Evolutionary conservation across 2,888 invertebrate genomes (phyloP), one percentile per base, ranked within the genome.

Genomic region (Zygaena filipendulae): DNA sequence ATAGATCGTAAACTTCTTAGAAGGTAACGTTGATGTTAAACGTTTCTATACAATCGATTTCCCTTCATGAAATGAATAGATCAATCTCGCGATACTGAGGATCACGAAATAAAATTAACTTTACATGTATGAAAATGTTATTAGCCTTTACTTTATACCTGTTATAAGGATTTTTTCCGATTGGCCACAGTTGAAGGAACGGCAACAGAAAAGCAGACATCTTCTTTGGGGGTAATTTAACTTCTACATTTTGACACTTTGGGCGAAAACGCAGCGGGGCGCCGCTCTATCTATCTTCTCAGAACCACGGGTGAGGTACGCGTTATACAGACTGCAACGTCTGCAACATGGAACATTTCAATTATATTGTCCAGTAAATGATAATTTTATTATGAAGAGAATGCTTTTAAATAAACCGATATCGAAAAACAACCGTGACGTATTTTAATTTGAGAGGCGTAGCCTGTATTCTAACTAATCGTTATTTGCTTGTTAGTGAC

Each of bases 171-270:
- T n/a, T n/a, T n/a, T n/a, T n/a, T n/a, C n/a, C n/a, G n/a, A n/a
- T n/a, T n/a, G n/a, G n/a, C n/a, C n/a, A n/a, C n/a, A n/a, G n/a
- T n/a, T n/a, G n/a, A n/a, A n/a, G n/a, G n/a, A n/a, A n/a, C n/a
- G n/a, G n/a, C n/a, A n/a, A n/a, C n/a, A n/a, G n/a, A n/a, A n/a
- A n/a, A n/a, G n/a, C n/a, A n/a, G n/a, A n/a, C n/a, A n/a, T n/a
- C n/a, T 50, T 23, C 42, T 42, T 45, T 45, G 49, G 47, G 66
- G 63, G 64, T 69, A 61, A 70, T 52, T 63, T 56, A 51, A 58
- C 47, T 59, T 56, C 58, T 64, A 66, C 70, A 69, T 74, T 72
- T 74, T 77, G 79, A 79, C 79, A 75, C 74, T 74, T 77, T 62
- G 63, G 63, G 59, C 62, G 64, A 74, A 72, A 54, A 52, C 70